Conservation (phyloP, 2,888 invertebrate genomes). For the Drymonia ruficornis region DNA sequence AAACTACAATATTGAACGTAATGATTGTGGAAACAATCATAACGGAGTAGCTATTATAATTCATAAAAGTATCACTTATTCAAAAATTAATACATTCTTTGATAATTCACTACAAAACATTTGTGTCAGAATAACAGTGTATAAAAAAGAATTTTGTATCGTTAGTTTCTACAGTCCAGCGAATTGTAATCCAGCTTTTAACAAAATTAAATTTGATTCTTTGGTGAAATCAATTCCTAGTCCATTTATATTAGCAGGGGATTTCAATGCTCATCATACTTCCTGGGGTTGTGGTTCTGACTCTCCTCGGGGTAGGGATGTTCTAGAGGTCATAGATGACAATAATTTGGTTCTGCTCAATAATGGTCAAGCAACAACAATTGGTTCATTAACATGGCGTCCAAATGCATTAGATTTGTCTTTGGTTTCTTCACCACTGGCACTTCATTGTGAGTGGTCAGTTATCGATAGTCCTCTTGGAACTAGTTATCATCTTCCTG, state of each 20-base stretch:
- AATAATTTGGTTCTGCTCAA: constrained; percentile 17
- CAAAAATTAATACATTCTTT: constrained; percentile 12
- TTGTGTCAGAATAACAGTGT: background rate
- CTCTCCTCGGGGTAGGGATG: constrained; percentile 9
- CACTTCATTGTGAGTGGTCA: background rate
- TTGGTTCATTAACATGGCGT: constrained; percentile 10
- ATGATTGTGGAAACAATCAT: constrained; percentile 16
- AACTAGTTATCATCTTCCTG: constrained; percentile 14
- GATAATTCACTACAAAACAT: constrained; percentile 23
- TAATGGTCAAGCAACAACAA: constrained; percentile 14
- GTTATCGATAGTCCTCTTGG: background rate
- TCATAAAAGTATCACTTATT: constrained; percentile 12
- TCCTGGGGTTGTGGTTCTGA: constrained; percentile 13
- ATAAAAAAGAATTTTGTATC: constrained; percentile 11
- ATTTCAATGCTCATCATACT: constrained; percentile 19
- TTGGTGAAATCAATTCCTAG: constrained; percentile 12
- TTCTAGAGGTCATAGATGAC: constrained; percentile 17
- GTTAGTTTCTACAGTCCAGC: constrained; percentile 17
- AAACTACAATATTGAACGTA: constrained; percentile 14
- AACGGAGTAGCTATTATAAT: constrained; percentile 23
- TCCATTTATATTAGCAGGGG: constrained; percentile 10
- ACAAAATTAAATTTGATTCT: constrained; percentile 13
- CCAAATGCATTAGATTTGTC: constrained; percentile 17
- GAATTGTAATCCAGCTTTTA: constrained; percentile 5
- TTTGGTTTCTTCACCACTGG: constrained; percentile 8